A percentile compares a stretch with the other conserved stretches of the same genome.
phyloP scores from a whole-genome alignment of 2,888 invertebrate genomes.

The Cephus nigrinus region DNA sequence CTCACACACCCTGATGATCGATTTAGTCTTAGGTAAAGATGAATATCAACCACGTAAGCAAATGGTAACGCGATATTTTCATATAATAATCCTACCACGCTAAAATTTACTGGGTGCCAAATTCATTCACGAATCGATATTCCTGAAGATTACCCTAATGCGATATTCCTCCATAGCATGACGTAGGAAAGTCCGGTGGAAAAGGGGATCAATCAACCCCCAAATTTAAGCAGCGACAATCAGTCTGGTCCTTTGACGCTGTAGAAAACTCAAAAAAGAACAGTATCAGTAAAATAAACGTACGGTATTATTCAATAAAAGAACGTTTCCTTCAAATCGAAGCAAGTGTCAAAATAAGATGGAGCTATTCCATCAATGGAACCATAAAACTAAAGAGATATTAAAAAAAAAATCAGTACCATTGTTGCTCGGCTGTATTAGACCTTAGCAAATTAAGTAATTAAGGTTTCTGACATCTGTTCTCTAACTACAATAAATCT shows the following conservation, averaged over 20 bases:
- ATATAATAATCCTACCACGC: neutral
- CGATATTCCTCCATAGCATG: neutral
- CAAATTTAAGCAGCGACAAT: neutral
- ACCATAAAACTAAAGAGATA: neutral
- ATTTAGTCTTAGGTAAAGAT: neutral
- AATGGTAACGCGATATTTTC: neutral
- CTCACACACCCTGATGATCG: neutral
- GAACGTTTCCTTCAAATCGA: neutral
- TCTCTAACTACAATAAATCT: neutral
- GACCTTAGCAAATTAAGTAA: neutral
- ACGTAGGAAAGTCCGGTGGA: neutral
- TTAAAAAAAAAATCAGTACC: neutral
- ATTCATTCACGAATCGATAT: neutral
- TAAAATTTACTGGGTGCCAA: neutral
- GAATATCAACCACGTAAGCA: neutral
- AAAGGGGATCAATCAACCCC: neutral
- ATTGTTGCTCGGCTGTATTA: neutral
- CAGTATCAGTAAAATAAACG: neutral
- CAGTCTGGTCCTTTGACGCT: neutral
- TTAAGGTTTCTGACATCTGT: neutral
- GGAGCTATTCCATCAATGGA: neutral
- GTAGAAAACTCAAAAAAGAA: neutral
- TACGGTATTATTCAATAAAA: neutral
- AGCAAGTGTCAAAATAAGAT: neutral
- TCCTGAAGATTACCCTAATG: neutral